Base-by-base conservation (phyloP, 2,888 invertebrate genomes). In the Germaria angustata region DNA sequence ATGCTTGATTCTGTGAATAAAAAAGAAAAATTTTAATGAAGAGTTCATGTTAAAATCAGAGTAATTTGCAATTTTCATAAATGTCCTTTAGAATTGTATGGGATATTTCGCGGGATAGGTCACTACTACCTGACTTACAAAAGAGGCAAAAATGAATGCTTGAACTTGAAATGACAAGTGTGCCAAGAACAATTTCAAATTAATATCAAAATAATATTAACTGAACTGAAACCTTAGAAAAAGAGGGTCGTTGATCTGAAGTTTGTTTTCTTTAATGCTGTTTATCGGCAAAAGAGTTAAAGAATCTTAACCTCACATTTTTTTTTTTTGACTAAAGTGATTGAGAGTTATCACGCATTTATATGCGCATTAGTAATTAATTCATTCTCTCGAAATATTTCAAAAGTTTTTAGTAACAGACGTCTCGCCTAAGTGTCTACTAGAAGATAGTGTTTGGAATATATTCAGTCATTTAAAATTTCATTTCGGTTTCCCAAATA, bases 211-310 rank as follows among this genome's bases (percentile, higher is more conserved):
- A 24, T 68, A 63, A 63, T 4, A 34, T 17, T 55, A 20, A 36
- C n/a, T 65, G 22, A 68, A 53, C 15, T 68, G 15, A 24, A 39
- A 53, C 17, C 53, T 46, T 32, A 32, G 11, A 51, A 28, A 41
- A 53, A 28, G 13, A 17, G 24, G 68, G 68, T 68, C 68, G 53
- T 28, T 68, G 68, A 68, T 68, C 68, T 53, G 28, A 41, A 28
- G 11, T n/a, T n/a, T n/a, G 3, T 20, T 8, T 36, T 51, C 51
- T 51, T 28, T 7, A 46, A 63, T 51, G 36, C 34, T 2, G 13
- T 13, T 51, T 41, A 41, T 2, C 39, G 8, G 24, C 7, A 22
- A 44, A 65, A 13, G 11, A 34, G 20, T 11, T 28, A 36, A 32
- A 34, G 17, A 32, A 51, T 24, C 11, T 13, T 24, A 7, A 20